Conservation (phyloP, 2,113 vertebrate genomes). For the Suricata suricatta region DNA sequence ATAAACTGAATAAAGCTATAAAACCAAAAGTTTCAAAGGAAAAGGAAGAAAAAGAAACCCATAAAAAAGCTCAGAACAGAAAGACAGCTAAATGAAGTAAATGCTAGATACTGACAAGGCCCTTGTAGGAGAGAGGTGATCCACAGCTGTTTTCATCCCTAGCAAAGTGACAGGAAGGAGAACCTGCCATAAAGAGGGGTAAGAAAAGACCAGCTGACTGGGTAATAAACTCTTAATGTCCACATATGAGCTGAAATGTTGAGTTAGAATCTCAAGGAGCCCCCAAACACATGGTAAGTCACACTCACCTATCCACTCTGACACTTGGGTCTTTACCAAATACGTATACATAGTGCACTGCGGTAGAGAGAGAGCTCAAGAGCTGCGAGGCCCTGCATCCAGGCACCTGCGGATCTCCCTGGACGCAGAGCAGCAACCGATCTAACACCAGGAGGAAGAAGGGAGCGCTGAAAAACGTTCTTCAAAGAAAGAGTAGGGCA, state of each 20-base stretch:
- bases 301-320: background rate
- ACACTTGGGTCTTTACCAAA: background rate
- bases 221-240: background rate
- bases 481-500: background rate
- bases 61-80: background rate
- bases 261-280: background rate
- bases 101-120: background rate
- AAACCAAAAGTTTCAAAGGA: background rate
- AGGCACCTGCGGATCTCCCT: background rate
- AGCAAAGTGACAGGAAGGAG: background rate
- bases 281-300: background rate
- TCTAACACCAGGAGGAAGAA: background rate
- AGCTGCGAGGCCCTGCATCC: background rate
- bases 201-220: background rate
- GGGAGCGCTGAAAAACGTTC: background rate
- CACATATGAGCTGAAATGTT: background rate
- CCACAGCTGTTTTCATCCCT: background rate
- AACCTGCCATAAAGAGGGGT: background rate
- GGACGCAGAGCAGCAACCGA: background rate
- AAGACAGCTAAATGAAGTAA: background rate
- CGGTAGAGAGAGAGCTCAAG: too few species aligned
- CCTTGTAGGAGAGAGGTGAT: background rate
- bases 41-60: background rate
- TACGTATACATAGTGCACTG: background rate
- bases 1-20: background rate